phyloP scores from a whole-genome alignment of 2,797 vertebrate species.

The Hafferia zeledoni region DNA sequence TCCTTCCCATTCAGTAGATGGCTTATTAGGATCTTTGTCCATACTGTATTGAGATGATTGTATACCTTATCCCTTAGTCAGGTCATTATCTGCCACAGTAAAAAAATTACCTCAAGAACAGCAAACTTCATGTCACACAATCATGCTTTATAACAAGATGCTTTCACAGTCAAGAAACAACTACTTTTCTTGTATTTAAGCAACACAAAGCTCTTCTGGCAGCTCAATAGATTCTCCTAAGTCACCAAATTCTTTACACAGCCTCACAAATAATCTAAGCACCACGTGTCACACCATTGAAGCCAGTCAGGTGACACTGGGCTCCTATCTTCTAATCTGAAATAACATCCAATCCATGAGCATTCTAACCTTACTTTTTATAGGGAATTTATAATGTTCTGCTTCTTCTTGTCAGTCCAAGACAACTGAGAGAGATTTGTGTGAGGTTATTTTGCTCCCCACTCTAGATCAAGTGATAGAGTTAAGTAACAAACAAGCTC shows the following conservation, averaged over 20 bases:
- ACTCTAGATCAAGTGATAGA: neutral
- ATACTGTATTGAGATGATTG: neutral
- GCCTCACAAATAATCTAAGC: neutral
- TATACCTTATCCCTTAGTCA: neutral
- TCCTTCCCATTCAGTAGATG: neutral
- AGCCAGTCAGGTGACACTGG: neutral
- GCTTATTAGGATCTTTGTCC: neutral
- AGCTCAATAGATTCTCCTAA: neutral
- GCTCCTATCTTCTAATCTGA: neutral
- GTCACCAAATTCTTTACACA: neutral
- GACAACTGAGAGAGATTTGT: neutral
- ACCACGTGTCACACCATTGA: neutral
- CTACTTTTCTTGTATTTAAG: neutral
- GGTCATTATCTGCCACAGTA: neutral
- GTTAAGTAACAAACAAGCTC: neutral
- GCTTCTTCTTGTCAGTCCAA: neutral
- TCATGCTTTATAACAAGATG: neutral
- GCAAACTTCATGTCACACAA: neutral
- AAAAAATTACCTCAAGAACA: neutral
- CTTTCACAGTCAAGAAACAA: neutral
- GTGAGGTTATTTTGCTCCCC: neutral
- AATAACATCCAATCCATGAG: neutral
- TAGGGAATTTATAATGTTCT: neutral
- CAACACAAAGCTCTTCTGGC: neutral
- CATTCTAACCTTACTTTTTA: neutral